Percentiles rank a stretch among this genome's conserved stretches.
These are phyloP conservation scores for Thereva unica DNA, from an alignment of 2,888 invertebrate species.

Conservation along the genomic window DNA sequence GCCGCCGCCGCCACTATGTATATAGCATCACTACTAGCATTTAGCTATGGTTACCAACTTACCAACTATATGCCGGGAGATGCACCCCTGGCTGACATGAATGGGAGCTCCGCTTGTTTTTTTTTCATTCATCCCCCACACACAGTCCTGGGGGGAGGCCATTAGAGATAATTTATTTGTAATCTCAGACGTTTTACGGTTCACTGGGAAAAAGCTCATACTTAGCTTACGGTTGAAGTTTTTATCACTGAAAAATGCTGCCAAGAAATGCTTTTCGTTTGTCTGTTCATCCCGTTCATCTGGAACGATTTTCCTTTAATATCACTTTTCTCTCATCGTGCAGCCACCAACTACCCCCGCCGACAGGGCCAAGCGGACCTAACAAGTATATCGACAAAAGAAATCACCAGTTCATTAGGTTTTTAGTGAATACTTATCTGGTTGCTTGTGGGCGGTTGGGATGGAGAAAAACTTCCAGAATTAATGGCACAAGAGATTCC, in stretches of 20 bases:
- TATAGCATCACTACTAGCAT: too few relatives aligned
- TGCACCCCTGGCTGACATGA: constrained; percentile 32
- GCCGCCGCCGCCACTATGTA: too few relatives aligned
- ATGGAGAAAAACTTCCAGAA: constrained; percentile 9
- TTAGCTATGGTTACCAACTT: too few relatives aligned
- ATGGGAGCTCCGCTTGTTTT: constrained; percentile 3
- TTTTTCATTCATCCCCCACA: constrained; percentile 1
- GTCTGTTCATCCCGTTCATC: constrained; percentile 8
- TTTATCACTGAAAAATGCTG: constrained; percentile 26
- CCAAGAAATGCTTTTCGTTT: constrained; percentile 25
- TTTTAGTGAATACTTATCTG: constrained; percentile 35
- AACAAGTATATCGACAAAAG: constrained; percentile 34
- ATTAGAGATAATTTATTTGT: constrained; percentile 58
- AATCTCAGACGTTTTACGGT: constrained; percentile 53
- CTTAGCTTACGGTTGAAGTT: constrained; percentile 20
- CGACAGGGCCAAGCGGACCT: constrained; percentile 19
- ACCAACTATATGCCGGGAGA: constrained; percentile 21
- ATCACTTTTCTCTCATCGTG: too few relatives aligned
- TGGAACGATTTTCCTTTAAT: background rate
- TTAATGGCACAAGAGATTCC: constrained; percentile 31
- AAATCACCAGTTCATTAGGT: constrained; percentile 35
- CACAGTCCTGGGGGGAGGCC: constrained; percentile 42
- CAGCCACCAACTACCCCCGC: too few relatives aligned
- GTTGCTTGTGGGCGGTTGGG: constrained; percentile 4
- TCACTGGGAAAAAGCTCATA: constrained; percentile 34